phyloP scores from a whole-genome alignment of 1,140 invertebrate species.

The Danaus melanippus region DNA sequence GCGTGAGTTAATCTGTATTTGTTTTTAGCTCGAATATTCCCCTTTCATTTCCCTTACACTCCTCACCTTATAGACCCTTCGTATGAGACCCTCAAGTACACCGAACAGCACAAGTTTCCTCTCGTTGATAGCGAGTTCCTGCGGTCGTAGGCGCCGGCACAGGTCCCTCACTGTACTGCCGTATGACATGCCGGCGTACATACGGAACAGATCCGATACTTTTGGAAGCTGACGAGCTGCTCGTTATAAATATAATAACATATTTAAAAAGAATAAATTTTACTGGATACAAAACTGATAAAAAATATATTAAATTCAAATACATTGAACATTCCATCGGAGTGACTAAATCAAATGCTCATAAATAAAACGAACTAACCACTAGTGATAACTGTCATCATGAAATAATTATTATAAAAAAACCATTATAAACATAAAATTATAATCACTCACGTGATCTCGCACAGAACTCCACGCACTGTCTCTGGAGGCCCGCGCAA shows the following conservation, averaged over 20 bases:
- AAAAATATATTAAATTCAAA: too few relatives aligned
- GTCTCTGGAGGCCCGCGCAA: conserved; percentile 78
- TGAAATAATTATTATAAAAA: too few relatives aligned
- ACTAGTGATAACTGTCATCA: too few relatives aligned
- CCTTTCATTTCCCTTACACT: background rate
- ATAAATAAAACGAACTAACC: too few relatives aligned
- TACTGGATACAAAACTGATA: too few relatives aligned
- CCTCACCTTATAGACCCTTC: conserved; percentile 82
- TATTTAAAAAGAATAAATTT: too few relatives aligned
- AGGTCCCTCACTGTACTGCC: conserved; percentile 88
- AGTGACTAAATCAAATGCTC: too few relatives aligned
- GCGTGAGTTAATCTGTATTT: too few relatives aligned
- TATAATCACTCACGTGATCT: conserved; percentile 58
- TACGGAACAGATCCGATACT: conserved; percentile 82
- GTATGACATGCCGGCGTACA: conserved; percentile 87
- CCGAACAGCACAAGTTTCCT: conserved; percentile 90
- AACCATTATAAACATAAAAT: background rate
- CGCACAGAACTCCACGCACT: conserved; percentile 82
- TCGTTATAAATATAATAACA: background rate
- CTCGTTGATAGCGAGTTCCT: conserved; percentile 83
- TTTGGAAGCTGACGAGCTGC: conserved; percentile 73
- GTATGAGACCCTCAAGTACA: conserved; percentile 85
- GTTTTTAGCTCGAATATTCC: too few relatives aligned
- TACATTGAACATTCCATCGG: too few relatives aligned
- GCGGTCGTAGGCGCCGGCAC: conserved; percentile 84